Percentiles rank a stretch among this genome's conserved stretches.
Conservation (phyloP, 2,113 vertebrate genomes). For the Epinephelus cyanopodus region DNA sequence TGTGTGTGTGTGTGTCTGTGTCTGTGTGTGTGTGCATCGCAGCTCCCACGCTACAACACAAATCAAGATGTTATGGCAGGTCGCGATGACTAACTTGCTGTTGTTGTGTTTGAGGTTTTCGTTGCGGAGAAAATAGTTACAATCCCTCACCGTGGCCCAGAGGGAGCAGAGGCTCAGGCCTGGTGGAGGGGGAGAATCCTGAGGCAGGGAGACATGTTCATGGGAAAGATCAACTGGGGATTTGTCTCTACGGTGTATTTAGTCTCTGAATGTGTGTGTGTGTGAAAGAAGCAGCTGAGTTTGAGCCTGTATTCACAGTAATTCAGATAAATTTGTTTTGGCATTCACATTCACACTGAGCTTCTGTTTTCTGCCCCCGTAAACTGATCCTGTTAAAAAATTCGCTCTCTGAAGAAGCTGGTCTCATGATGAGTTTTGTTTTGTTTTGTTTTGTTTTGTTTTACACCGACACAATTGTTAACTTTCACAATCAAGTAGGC, state of each 20-base stretch:
- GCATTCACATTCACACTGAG: not conserved
- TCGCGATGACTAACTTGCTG: slow-evolving; percentile 64
- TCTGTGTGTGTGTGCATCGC: slow-evolving; percentile 13
- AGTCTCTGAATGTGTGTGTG: slow-evolving; percentile 33
- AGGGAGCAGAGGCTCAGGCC: slow-evolving; percentile 43
- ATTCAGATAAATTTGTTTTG: slow-evolving; percentile 32
- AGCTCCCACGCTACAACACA: slow-evolving; percentile 64
- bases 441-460: not conserved
- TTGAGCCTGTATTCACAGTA: slow-evolving; percentile 9
- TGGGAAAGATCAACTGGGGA: slow-evolving; percentile 73
- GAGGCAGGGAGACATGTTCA: slow-evolving; percentile 59
- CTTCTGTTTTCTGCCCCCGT: not conserved
- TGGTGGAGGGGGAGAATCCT: slow-evolving; percentile 26
- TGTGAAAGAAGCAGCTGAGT: slow-evolving; percentile 23
- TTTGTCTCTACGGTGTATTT: slow-evolving; percentile 63
- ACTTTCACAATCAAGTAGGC: not conserved
- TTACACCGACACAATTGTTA: not conserved
- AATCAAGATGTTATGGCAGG: slow-evolving; percentile 71
- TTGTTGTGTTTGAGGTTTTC: slow-evolving; percentile 77
- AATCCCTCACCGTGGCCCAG: slow-evolving; percentile 55
- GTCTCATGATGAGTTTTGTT: not conserved
- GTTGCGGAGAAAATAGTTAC: slow-evolving; percentile 63
- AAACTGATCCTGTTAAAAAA: not conserved
- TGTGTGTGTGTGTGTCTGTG: not conserved
- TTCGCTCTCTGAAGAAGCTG: not conserved